Base-by-base conservation (phyloP, 2,888 invertebrate species). In the Physocephala rufipes region DNA sequence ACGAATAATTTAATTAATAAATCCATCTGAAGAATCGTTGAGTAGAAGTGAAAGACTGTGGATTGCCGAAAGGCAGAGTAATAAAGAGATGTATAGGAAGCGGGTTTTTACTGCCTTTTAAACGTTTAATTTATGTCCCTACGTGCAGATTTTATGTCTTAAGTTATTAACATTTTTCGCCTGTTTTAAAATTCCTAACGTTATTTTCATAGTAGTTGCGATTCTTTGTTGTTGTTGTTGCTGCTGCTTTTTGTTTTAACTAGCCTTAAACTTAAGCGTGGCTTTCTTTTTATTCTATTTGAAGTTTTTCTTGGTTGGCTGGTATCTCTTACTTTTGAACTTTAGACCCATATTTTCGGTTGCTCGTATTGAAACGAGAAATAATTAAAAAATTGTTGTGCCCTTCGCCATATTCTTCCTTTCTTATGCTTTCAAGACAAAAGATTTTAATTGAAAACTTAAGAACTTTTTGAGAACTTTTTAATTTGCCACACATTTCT, bases 1-100 rank as follows among this genome's bases (percentile, higher is more conserved):
- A 78, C 77, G 77, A 77, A 76, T 84, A 82, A 82, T 84, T 83
- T 78, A 84, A 83, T 83, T 84, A 82, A 83, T 82, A 82, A 82
- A 83, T 80, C 80, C 65, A 69, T 72, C 69, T 36, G 24, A 36
- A 36, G 21, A 13, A 26, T 53, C 53, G 53, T 53, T 53, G 53
- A 36, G 36, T 36, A 9, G 36, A 36, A 36, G 36, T 7, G 36
- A 36, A 36, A 36, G 36, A 36, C 36, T 7, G 9, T 36, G 9
- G 9, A 9, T 9, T 36, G 4, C n/a, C n/a, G n/a, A n/a, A 36
- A 36, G 36, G 36, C 36, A 9, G 36, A n/a, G n/a, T n/a, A n/a
- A n/a, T n/a, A n/a, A 36, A 36, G 9, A 9, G 36, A 36, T 16
- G n/a, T 45, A 43, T 5, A 16, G 19, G 45, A 45, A 26, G 16